Evolutionary conservation across 2,888 invertebrate species (phyloP), one percentile per base, ranked within the genome.

Genomic region (Agrochola lota): DNA sequence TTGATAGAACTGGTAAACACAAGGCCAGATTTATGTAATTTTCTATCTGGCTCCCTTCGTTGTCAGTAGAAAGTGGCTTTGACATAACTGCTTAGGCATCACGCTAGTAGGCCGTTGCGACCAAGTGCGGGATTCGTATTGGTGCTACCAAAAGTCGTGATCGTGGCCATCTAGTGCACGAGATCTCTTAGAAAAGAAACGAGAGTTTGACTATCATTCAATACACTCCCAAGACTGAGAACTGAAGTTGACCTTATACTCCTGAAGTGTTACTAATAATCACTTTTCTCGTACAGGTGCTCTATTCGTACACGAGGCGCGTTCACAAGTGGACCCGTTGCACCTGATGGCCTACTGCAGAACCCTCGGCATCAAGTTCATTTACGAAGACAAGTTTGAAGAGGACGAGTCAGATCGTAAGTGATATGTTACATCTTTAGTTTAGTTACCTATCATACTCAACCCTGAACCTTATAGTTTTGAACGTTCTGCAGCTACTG

Each of bases 321-420:
- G 98, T 2, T 98, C 98, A 0, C 98, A 98, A 4, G 98, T 99
- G 60, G 98, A 98, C 92, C 97, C 97, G 0, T 94, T 97, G 46
- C 96, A 97, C 68, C 94, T 98, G 84, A 98, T 98, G 94, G 97
- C 98, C 0, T 98, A 98, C 94, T 97, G 98, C 91, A 97, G 97
- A 81, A 97, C 97, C 55, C 95, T 98, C 9, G 98, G 98, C 9
- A 97, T 98, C 49, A 98, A 98, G 85, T 98, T 98, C 90, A 97
- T 98, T 86, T 98, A 98, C 90, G 98, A 98, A 91, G 98, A 97
- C 88, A 98, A 94, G 96, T 97, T 96, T 92, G 97, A 97, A 40
- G 94, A 95, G 2, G 93, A 93, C 0, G 94, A 94, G 15, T 80
- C 91, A 26, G 92, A 93, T 74, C 87, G 95, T 96, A 83, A 92